Percentiles rank a stretch among this genome's conserved stretches.
Evolutionary conservation across 1,140 invertebrate species (phyloP).

Genomic region (Drosophila fuyamai): DNA sequence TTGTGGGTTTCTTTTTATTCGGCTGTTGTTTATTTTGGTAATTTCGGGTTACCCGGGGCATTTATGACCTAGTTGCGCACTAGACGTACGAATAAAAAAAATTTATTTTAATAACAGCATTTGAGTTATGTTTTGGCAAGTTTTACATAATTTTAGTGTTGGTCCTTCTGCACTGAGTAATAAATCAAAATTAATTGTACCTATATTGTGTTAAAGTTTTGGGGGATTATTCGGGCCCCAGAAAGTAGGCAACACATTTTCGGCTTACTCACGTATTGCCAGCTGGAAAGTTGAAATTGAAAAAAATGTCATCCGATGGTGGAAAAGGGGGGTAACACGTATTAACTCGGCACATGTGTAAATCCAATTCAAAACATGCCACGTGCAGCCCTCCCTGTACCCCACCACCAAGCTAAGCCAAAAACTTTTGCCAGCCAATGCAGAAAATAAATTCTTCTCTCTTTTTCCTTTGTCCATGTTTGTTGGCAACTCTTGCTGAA

Average conservation of each 20-base stretch:
- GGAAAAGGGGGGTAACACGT: conserved; percentile 45
- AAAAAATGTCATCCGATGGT: conserved; percentile 59
- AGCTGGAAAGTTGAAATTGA: conserved; percentile 70
- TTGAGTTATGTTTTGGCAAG: conserved; percentile 4
- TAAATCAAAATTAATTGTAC: conserved; percentile 60
- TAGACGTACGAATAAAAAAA: neutral
- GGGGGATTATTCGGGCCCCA: conserved; percentile 3
- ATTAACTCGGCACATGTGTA: conserved; percentile 79
- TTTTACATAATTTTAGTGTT: conserved; percentile 10
- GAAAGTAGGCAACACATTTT: conserved; percentile 49
- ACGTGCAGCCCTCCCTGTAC: conserved; percentile 40
- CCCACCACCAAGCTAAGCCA: conserved; percentile 2
- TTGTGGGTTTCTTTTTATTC: conserved; percentile 24
- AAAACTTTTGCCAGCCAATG: conserved; percentile 50
- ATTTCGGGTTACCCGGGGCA: conserved; percentile 25
- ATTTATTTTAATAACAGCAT: conserved; percentile 24
- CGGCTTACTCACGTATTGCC: conserved; percentile 20
- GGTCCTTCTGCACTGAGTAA: neutral
- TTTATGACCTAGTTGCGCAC: conserved; percentile 27
- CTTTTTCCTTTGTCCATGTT: conserved; percentile 14
- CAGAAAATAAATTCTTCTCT: conserved; percentile 44
- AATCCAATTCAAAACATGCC: conserved; percentile 80
- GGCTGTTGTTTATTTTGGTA: conserved; percentile 15
- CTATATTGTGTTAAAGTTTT: conserved; percentile 8
- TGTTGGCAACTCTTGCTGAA: conserved; percentile 48